Conservation (phyloP, 2,113 vertebrate genomes). For the Plectropomus leopardus region DNA sequence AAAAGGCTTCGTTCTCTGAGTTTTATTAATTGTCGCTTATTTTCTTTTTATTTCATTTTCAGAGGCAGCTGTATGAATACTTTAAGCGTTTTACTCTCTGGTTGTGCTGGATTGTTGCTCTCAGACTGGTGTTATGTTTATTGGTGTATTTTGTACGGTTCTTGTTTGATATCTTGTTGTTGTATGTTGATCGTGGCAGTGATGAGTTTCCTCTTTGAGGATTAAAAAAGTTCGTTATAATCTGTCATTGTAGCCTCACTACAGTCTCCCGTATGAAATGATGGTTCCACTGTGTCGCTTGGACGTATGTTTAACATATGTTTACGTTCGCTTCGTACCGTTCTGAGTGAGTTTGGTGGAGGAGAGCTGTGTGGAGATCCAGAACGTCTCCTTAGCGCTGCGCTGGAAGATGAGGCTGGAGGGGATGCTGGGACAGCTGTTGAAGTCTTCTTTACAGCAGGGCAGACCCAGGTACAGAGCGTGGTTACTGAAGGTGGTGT, state of each 20-base stretch:
- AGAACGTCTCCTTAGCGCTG: slow-evolving; percentile 96
- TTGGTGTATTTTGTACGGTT: too few species aligned
- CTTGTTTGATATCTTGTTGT: too few species aligned
- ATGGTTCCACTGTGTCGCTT: background rate
- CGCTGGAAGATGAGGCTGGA: slow-evolving; percentile 98
- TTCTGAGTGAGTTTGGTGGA: slow-evolving; percentile 99
- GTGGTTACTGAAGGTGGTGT: slow-evolving; percentile 96
- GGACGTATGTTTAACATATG: background rate
- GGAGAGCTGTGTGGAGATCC: slow-evolving; percentile 96
- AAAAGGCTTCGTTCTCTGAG: too few species aligned
- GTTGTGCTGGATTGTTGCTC: too few species aligned
- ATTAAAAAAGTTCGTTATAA: too few species aligned
- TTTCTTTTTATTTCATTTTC: too few species aligned
- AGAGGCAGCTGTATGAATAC: too few species aligned
- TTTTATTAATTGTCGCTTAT: too few species aligned
- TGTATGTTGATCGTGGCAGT: too few species aligned
- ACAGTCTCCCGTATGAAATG: background rate
- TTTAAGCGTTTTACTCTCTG: too few species aligned
- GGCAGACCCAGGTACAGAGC: slow-evolving; percentile 96
- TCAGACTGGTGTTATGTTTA: too few species aligned
- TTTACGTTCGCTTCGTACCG: slow-evolving; percentile 82
- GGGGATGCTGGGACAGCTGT: slow-evolving; percentile 92
- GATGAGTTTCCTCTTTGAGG: too few species aligned
- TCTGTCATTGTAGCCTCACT: background rate
- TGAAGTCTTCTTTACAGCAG: slow-evolving; percentile 97